Evolutionary conservation across 1,140 invertebrate genomes (phyloP), one percentile per base, ranked within the genome.

Genomic region (Tetramorium alpestre): DNA sequence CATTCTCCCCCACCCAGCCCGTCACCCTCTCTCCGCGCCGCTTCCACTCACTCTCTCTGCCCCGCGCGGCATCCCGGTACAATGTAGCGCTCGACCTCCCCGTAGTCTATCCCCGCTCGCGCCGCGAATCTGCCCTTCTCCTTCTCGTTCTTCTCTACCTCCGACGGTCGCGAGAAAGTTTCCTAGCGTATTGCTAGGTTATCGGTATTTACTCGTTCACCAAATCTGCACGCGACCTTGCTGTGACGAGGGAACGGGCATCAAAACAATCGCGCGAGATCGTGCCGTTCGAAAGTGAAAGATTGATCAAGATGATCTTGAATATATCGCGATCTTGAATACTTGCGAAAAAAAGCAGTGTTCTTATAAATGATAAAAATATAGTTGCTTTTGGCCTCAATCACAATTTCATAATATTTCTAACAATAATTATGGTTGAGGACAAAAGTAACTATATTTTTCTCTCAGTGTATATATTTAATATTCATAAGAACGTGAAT

Each of bases 191-290:
- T 75, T 69, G 88, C 73, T 80, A 85, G 89, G 80, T 90, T 89
- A 90, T 90, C 88, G 88, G 81, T 86, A 82, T 90, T 90, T 90
- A 86, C 86, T 90, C 86, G 76, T 90, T 90, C 47, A 60, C 51
- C 72, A 73, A 90, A 90, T 90, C 75, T 80, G 88, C 75, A 56
- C 87, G 70, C 80, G 60, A 88, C 89, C 80, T 86, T 86, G 88
- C 72, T 64, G 58, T n/a, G 47, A 33, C 75, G 72, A 72, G 69
- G 28, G 38, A 33, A 25, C 56, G 47, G 10, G 6, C 25, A 5
- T 6, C 25, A 7, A 56, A 62, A 33, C 49, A 22, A 22, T 62
- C 22, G 38, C 11, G 7, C 62, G 6, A n/a, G 62, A 65, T 3
- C 18, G 38, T 2, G n/a, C 3, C 56, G 8, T 60, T 28, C 16